phyloP scores from a whole-genome alignment of 2,113 vertebrate genomes.

The Cricetomys ansorgei region DNA sequence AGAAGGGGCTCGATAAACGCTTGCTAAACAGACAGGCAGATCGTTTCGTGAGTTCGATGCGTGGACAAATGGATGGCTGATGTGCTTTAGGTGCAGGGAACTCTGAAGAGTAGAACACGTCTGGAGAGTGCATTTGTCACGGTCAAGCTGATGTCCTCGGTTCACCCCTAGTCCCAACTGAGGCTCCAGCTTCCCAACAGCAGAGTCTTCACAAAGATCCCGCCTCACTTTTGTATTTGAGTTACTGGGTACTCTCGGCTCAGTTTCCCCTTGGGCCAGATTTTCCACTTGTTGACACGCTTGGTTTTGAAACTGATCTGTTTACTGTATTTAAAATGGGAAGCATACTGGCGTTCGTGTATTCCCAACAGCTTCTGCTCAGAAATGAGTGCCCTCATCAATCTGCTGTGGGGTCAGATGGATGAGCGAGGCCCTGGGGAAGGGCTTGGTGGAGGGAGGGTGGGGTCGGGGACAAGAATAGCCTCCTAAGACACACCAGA shows the following conservation, averaged over 20 bases:
- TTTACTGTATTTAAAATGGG: neutral
- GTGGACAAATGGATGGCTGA: neutral
- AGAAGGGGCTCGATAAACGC: neutral
- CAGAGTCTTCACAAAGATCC: neutral
- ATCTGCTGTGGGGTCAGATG: neutral
- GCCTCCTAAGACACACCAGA: neutral
- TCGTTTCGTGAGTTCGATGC: neutral
- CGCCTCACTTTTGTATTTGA: neutral
- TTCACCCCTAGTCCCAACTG: neutral
- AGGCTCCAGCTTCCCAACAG: neutral
- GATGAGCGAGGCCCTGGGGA: neutral
- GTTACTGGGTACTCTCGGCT: neutral
- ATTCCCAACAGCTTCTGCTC: neutral
- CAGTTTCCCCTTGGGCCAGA: neutral
- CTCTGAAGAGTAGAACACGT: constrained; percentile 1
- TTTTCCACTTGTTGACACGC: neutral
- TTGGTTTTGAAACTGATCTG: neutral
- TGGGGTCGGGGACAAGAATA: neutral
- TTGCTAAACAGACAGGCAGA: neutral
- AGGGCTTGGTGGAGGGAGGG: neutral
- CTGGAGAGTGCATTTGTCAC: neutral
- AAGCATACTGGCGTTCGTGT: neutral
- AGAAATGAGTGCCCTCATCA: neutral
- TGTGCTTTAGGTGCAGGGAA: neutral
- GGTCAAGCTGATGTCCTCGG: neutral